Conservation (phyloP, 2,888 invertebrate species). For the Pyralis farinalis region DNA sequence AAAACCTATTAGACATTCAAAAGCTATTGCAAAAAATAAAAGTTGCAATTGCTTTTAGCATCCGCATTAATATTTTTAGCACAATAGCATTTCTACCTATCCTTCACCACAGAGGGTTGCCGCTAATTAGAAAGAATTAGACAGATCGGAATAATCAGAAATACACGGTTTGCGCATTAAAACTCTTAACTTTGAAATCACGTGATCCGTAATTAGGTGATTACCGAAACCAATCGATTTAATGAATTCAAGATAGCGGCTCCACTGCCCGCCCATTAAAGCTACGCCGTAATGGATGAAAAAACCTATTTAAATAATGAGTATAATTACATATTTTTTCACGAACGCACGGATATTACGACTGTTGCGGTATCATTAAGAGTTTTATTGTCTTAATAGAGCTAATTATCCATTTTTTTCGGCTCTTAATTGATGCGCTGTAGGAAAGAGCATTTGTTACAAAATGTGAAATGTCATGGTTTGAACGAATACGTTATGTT, state of each 20-base stretch:
- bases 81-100: slow-evolving; percentile 37
- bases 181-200: slow-evolving; percentile 67
- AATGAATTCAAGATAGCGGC: slow-evolving; percentile 76
- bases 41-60: slow-evolving; percentile 8
- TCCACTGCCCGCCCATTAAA: slow-evolving; percentile 68
- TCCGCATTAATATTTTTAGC: slow-evolving; percentile 29
- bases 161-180: slow-evolving; percentile 78
- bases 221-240: slow-evolving; percentile 80
- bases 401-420: slow-evolving; percentile 80
- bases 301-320: slow-evolving; percentile 80
- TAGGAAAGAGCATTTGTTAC: slow-evolving; percentile 76
- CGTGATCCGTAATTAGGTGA: slow-evolving; percentile 76
- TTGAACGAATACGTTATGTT: slow-evolving; percentile 77
- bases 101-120: slow-evolving; percentile 31
- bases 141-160: slow-evolving; percentile 68
- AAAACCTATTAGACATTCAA: slow-evolving; percentile 14
- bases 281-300: slow-evolving; percentile 68
- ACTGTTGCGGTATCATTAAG: slow-evolving; percentile 79
- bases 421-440: slow-evolving; percentile 76
- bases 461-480: slow-evolving; percentile 81
- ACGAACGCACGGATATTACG: slow-evolving; percentile 75
- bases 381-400: slow-evolving; percentile 81
- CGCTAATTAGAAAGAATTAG: slow-evolving; percentile 64
- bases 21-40: slow-evolving; percentile 9
- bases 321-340: slow-evolving; percentile 79